Evolutionary conservation across 2,113 vertebrate genomes (phyloP).

Genomic region (Monarcha castaneiventris): DNA sequence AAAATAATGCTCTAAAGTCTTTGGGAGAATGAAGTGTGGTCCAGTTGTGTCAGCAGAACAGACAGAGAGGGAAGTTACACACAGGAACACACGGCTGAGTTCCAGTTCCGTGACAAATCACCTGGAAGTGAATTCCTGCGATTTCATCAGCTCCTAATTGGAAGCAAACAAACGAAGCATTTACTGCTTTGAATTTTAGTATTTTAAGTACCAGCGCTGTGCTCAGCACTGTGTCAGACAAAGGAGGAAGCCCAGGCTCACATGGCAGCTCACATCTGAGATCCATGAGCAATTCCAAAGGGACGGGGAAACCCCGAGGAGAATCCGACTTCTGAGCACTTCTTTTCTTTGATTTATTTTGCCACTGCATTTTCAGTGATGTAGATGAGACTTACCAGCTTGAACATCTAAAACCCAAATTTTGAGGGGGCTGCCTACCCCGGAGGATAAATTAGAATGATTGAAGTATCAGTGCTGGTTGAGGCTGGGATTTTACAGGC

Average conservation of each 20-base stretch:
- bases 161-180: constrained; percentile 28
- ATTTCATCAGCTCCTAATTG: constrained; percentile 47
- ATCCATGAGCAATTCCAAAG: not conserved
- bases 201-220: not conserved
- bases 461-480: not conserved
- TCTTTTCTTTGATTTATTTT: constrained; percentile 19
- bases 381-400: not conserved
- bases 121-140: not conserved
- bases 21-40: constrained; percentile 24
- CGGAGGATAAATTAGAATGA: constrained; percentile 8
- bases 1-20: constrained; percentile 12
- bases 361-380: not conserved
- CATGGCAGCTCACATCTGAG: not conserved
- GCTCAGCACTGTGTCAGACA: not conserved
- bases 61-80: not conserved
- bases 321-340: not conserved
- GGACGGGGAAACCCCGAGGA: not conserved
- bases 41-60: constrained; percentile 36
- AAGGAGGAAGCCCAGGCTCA: not conserved
- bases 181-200: not conserved
- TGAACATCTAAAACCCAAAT: not conserved
- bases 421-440: constrained; percentile 15
- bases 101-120: constrained; percentile 4
- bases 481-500: not conserved
- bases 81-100: not conserved